These are phyloP conservation scores for Zalophus californianus DNA, from an alignment of 2,797 vertebrate genomes.

Conservation along the genomic window DNA sequence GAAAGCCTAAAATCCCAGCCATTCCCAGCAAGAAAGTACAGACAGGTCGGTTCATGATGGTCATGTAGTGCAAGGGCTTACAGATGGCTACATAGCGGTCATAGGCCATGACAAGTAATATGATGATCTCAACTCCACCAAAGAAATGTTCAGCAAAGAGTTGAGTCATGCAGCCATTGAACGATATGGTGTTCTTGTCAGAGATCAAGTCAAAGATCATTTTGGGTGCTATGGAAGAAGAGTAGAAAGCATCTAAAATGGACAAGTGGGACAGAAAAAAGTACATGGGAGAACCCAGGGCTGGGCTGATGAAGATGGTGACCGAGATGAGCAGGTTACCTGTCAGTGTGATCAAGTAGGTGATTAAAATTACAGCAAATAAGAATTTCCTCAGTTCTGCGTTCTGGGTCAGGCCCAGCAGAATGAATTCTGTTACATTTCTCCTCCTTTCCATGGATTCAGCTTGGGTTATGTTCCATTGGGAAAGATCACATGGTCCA, in stretches of 20 bases:
- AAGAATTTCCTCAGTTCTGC: constrained; percentile 17
- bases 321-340: constrained; percentile 77
- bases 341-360: constrained; percentile 61
- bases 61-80: constrained; percentile 72
- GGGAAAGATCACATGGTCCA: background rate
- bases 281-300: constrained; percentile 65
- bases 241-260: constrained; percentile 28
- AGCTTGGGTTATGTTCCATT: background rate
- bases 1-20: background rate
- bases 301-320: constrained; percentile 66
- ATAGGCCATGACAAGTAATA: constrained; percentile 74
- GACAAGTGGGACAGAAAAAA: constrained; percentile 53
- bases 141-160: constrained; percentile 69
- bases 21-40: constrained; percentile 24
- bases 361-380: background rate
- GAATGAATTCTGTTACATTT: constrained; percentile 69
- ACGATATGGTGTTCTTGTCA: constrained; percentile 62
- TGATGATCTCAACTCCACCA: background rate
- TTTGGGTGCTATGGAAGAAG: constrained; percentile 58
- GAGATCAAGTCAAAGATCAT: constrained; percentile 56
- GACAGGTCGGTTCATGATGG: constrained; percentile 35
- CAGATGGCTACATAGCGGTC: constrained; percentile 80
- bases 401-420: constrained; percentile 58
- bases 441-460: background rate
- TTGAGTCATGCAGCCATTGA: constrained; percentile 57